A percentile compares a stretch with the other conserved stretches of the same genome.
Conservation (phyloP, 2,113 vertebrate species). For the Hydrolagus affinis region DNA sequence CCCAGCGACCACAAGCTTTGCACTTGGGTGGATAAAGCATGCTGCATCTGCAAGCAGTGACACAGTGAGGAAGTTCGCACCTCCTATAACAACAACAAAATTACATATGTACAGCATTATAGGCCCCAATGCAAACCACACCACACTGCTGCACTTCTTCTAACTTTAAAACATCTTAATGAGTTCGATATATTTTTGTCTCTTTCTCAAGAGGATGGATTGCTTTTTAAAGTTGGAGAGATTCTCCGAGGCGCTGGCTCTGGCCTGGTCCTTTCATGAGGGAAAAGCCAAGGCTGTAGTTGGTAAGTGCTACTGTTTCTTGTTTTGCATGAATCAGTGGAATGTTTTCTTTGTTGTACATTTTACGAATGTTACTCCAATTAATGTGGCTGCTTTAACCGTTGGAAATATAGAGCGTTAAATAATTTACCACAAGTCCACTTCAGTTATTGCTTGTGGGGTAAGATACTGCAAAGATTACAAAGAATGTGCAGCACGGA, state of each 20-base stretch:
- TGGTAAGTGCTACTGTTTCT: conserved; percentile 57
- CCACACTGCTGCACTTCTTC: too few species aligned
- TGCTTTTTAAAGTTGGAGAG: conserved; percentile 83
- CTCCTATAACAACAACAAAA: too few species aligned
- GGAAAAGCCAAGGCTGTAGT: conserved; percentile 91
- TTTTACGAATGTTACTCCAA: too few species aligned
- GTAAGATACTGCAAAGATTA: too few species aligned
- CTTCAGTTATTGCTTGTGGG: too few species aligned
- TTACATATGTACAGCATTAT: too few species aligned
- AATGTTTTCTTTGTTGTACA: neutral
- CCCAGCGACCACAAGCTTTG: neutral
- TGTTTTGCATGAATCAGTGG: neutral
- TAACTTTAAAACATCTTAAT: too few species aligned
- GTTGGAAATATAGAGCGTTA: too few species aligned
- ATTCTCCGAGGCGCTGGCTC: conserved; percentile 79
- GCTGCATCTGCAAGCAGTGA: neutral
- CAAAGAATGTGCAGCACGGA: too few species aligned
- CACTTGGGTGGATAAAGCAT: neutral
- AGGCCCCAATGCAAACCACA: neutral
- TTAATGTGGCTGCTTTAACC: too few species aligned
- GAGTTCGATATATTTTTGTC: neutral
- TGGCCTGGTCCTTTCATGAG: conserved; percentile 94
- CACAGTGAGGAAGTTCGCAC: neutral
- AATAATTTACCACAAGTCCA: too few species aligned
- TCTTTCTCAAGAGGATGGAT: conserved; percentile 72